Conservation (phyloP, 2,113 vertebrate genomes). For the Holacanthus passer region DNA sequence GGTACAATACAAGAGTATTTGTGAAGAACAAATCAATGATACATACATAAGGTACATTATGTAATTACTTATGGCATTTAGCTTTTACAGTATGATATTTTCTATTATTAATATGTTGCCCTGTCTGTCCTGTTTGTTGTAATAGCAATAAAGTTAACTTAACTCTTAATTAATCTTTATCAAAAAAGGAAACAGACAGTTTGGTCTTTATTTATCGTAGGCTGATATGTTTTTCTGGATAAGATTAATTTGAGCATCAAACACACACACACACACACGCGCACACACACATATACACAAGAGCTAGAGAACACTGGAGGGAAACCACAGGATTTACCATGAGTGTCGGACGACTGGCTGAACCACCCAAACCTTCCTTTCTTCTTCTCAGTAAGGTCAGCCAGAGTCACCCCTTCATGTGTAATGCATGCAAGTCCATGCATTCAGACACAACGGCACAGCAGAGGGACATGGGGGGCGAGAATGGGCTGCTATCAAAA, state of each 20-base stretch:
- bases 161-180: too few species aligned
- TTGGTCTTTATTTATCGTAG: not conserved
- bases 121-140: too few species aligned
- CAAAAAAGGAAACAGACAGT: too few species aligned
- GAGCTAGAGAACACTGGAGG: conserved; percentile 72
- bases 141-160: not conserved
- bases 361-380: conserved; percentile 96
- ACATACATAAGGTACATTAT: not conserved
- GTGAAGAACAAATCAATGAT: not conserved
- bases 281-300: conserved; percentile 18
- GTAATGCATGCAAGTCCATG: conserved; percentile 91
- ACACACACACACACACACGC: not conserved
- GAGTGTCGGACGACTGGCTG: conserved; percentile 95
- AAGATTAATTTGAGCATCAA: not conserved
- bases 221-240: not conserved
- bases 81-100: too few species aligned
- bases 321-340: conserved; percentile 89
- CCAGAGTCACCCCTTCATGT: conserved; percentile 95
- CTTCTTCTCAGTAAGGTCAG: conserved; percentile 97
- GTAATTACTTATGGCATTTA: not conserved
- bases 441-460: conserved; percentile 90
- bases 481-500: conserved; percentile 84
- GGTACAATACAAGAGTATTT: not conserved
- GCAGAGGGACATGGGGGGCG: conserved; percentile 84
- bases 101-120: too few species aligned